phyloP scores from a whole-genome alignment of 2,888 invertebrate species.

The Rhagonycha lutea region DNA sequence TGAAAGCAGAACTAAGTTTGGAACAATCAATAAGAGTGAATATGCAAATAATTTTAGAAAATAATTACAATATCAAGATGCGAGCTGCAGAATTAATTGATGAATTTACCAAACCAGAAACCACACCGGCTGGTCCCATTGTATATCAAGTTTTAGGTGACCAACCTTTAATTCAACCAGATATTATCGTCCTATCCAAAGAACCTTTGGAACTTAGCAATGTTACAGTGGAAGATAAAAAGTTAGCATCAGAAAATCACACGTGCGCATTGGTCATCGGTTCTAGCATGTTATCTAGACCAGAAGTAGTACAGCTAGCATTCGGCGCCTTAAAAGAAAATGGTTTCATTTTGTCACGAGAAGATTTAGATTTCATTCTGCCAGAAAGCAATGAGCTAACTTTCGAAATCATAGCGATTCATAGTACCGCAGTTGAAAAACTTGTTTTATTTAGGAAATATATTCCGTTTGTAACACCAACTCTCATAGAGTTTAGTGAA shows the following conservation, averaged over 20 bases:
- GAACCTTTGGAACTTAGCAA: constrained; percentile 57
- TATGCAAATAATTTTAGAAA: constrained; percentile 76
- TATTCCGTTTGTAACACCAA: constrained; percentile 55
- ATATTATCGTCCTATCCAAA: constrained; percentile 63
- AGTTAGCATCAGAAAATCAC: constrained; percentile 52
- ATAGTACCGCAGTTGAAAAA: constrained; percentile 59
- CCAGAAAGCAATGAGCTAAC: constrained; percentile 40
- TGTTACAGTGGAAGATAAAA: constrained; percentile 66
- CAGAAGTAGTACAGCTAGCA: constrained; percentile 47
- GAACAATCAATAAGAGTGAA: constrained; percentile 59
- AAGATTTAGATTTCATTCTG: neutral
- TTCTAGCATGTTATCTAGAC: constrained; percentile 56
- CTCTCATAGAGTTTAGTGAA: constrained; percentile 56
- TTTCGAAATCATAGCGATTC: constrained; percentile 59
- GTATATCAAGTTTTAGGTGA: constrained; percentile 67
- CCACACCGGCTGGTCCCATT: constrained; percentile 58
- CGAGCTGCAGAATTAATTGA: constrained; percentile 59
- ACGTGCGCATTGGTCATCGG: constrained; percentile 40
- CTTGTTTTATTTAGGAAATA: constrained; percentile 61
- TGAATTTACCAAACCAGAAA: constrained; percentile 44
- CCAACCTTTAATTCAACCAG: constrained; percentile 70
- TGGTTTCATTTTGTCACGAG: constrained; percentile 13
- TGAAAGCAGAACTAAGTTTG: constrained; percentile 47
- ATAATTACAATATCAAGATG: constrained; percentile 65
- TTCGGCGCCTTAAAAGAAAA: constrained; percentile 5